Evolutionary conservation across 37 sponge, comb jelly and placozoan genomes (phyloP).

Genomic region (Chondrilla cf. caribensis): DNA sequence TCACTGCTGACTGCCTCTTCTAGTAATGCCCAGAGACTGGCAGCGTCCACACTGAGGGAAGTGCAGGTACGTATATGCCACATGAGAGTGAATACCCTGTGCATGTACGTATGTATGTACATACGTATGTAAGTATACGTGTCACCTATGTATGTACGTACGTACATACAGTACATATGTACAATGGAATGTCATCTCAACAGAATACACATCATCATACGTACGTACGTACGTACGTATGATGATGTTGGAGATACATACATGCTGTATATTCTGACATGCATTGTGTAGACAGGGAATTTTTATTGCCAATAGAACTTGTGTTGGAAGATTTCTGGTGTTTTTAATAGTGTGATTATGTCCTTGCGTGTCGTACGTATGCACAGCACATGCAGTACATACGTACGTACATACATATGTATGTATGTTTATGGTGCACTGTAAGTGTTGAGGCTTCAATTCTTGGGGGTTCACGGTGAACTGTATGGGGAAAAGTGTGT

Average conservation of each 20-base stretch:
- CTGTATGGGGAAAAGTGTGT: background rate
- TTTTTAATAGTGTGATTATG: too few species aligned
- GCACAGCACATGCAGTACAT: too few species aligned
- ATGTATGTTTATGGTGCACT: slow-evolving; percentile 2
- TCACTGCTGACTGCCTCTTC: slow-evolving; percentile 75
- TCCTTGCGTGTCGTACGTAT: too few species aligned
- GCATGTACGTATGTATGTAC: background rate
- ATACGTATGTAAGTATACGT: background rate
- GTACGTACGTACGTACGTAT: background rate
- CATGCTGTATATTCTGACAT: too few species aligned
- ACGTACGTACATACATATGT: background rate
- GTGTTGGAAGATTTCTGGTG: too few species aligned
- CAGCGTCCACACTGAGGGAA: slow-evolving; percentile 72
- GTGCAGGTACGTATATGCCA: slow-evolving; percentile 36
- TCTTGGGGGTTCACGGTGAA: background rate
- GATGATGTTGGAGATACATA: too few species aligned
- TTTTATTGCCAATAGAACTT: too few species aligned
- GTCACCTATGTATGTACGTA: background rate
- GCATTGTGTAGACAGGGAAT: too few species aligned
- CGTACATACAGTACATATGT: background rate
- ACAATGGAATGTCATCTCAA: background rate
- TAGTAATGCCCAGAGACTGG: slow-evolving; percentile 73
- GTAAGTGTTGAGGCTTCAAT: background rate
- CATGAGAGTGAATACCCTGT: background rate
- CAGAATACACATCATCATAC: too few species aligned